These are phyloP conservation scores for Corapipo altera DNA, from an alignment of 2,113 vertebrate genomes.

Conservation along the genomic window DNA sequence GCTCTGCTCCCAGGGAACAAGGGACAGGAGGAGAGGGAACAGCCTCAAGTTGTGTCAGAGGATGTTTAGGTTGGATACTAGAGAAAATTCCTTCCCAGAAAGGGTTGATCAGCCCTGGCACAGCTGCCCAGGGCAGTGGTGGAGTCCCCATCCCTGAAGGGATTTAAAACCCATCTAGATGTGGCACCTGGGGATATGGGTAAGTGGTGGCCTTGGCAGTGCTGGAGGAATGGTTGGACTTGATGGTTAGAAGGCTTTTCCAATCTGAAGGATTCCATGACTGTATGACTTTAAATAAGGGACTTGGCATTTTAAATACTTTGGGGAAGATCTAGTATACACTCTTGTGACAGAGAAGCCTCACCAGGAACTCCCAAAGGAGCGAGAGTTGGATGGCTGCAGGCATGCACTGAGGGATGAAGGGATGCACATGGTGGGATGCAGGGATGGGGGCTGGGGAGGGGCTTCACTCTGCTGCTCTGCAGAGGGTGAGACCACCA, in stretches of 20 bases:
- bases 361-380: not conserved
- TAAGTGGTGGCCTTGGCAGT: not conserved
- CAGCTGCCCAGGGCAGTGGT: not conserved
- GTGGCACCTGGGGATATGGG: not conserved
- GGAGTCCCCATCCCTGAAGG: not conserved
- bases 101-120: not conserved
- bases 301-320: not conserved
- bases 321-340: not conserved
- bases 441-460: not conserved
- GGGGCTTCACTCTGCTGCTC: not conserved
- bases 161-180: not conserved
- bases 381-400: not conserved
- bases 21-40: accelerated
- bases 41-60: accelerated
- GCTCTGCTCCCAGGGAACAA: not conserved
- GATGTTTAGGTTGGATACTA: not conserved
- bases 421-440: not conserved
- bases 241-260: not conserved
- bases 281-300: not conserved
- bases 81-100: not conserved
- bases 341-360: not conserved
- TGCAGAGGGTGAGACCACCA: not conserved
- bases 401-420: not conserved
- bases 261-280: not conserved
- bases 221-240: not conserved